Evolutionary conservation across 2,888 invertebrate genomes (phyloP).

Genomic region (Apomyelois bistriatella): DNA sequence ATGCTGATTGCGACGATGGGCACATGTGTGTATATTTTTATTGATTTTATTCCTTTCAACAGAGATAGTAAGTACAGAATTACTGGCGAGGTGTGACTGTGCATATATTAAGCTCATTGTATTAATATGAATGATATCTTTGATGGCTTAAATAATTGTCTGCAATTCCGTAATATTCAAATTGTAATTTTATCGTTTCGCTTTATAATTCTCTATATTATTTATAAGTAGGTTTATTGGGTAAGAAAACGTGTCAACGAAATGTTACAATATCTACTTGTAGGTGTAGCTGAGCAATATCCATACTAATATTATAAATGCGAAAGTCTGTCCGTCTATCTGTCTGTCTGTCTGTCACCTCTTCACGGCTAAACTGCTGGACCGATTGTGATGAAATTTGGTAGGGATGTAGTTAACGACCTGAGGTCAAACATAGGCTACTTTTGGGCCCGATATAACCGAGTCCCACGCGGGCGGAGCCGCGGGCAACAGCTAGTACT

Average conservation of each 20-base stretch:
- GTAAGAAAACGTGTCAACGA: background rate
- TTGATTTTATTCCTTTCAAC: conserved; percentile 47
- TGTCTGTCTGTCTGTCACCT: no score
- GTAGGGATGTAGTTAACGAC: no score
- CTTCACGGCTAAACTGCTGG: no score
- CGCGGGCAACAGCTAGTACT: no score
- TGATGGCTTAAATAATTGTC: conserved; percentile 4
- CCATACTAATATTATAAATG: no score
- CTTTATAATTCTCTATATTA: background rate
- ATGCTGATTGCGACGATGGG: background rate
- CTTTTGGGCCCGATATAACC: no score
- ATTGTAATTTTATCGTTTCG: background rate
- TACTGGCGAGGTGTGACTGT: conserved; percentile 33
- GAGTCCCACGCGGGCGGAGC: no score
- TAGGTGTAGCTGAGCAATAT: no score
- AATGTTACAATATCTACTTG: no score
- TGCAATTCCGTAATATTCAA: conserved; percentile 1
- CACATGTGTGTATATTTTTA: conserved; percentile 33
- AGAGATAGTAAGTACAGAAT: conserved; percentile 16
- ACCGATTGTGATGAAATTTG: no score
- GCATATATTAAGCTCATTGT: conserved; percentile 34
- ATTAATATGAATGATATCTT: conserved; percentile 1
- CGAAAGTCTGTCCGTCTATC: no score
- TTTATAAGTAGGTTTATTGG: conserved; percentile 1
- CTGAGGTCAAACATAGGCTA: no score